A percentile compares a stretch with the other conserved stretches of the same genome.
Conservation (phyloP, 2,113 vertebrate species). For the Heptranchias perlo region DNA sequence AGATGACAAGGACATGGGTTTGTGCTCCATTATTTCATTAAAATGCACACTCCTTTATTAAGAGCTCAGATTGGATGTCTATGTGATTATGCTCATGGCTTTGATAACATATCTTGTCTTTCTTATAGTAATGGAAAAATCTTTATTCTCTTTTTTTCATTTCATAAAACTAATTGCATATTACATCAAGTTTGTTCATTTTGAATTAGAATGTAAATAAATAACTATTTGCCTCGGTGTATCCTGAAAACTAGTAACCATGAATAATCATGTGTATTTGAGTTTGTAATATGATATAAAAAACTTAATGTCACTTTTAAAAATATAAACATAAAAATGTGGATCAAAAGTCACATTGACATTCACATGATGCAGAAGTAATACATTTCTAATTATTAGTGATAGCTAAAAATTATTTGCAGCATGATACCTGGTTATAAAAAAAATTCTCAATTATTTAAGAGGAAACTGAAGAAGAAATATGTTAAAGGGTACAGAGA, state of each 20-base stretch:
- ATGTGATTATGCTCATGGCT: background rate
- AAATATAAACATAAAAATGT: too few species aligned
- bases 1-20: background rate
- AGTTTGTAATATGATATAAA: background rate
- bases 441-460: background rate
- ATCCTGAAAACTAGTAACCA: background rate
- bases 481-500: background rate
- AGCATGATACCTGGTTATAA: too few species aligned
- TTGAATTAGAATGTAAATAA: background rate
- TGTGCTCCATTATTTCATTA: background rate
- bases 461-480: background rate
- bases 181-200: background rate
- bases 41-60: too few species aligned
- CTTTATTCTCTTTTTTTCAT: background rate
- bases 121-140: background rate
- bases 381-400: too few species aligned
- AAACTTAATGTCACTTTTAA: too few species aligned
- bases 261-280: background rate
- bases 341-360: too few species aligned
- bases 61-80: background rate
- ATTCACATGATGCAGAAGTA: too few species aligned
- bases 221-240: background rate
- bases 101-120: background rate
- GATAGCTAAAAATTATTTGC: too few species aligned
- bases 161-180: background rate